phyloP scores from a whole-genome alignment of 2,888 invertebrate genomes.

The Crematogaster levior region DNA sequence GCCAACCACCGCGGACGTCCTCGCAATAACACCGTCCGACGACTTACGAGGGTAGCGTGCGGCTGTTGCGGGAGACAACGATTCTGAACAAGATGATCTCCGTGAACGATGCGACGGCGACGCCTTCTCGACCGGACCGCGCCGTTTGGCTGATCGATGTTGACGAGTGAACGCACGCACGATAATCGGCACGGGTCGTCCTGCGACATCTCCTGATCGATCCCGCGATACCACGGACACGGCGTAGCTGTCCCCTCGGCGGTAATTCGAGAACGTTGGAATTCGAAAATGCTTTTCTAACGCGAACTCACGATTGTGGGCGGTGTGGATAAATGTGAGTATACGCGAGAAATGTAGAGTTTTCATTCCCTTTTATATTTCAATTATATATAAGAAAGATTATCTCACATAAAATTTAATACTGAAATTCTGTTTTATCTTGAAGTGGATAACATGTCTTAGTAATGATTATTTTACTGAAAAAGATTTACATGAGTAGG shows the following conservation, averaged over 20 bases:
- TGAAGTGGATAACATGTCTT: background rate
- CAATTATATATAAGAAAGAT: background rate
- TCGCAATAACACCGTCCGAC: conserved; percentile 83
- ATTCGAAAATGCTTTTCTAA: conserved; percentile 25
- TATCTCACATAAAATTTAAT: background rate
- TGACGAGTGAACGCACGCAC: conserved; percentile 56
- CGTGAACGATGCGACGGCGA: conserved; percentile 20
- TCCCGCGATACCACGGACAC: conserved; percentile 28
- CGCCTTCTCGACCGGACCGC: conserved; percentile 69
- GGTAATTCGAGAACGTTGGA: conserved; percentile 41
- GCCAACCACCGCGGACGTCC: conserved; percentile 80
- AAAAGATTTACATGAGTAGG: background rate
- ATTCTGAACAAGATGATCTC: conserved; percentile 50
- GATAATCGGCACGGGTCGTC: conserved; percentile 37
- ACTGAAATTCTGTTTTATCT: background rate
- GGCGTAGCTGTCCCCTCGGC: conserved; percentile 38
- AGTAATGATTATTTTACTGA: background rate
- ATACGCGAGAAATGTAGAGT: conserved; percentile 36
- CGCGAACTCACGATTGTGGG: background rate
- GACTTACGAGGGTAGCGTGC: conserved; percentile 64
- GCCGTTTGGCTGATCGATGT: conserved; percentile 67
- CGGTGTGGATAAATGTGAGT: conserved; percentile 40
- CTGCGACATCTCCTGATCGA: conserved; percentile 35
- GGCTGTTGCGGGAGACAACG: conserved; percentile 50
- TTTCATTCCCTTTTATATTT: background rate